These are phyloP conservation scores for Proteles cristata DNA, from an alignment of 2,113 vertebrate genomes.

Conservation along the genomic window DNA sequence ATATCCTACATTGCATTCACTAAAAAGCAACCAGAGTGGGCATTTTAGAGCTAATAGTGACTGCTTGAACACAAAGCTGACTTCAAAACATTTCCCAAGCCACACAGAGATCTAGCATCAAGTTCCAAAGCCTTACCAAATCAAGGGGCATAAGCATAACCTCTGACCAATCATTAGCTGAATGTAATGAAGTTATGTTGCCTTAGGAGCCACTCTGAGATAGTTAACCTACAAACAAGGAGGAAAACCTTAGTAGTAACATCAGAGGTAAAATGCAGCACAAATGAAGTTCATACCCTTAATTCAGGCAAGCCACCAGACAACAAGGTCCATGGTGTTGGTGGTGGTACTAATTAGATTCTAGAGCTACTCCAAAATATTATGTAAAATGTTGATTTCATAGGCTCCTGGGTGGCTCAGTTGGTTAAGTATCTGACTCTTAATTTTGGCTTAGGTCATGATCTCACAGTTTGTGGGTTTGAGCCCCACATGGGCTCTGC, in stretches of 20 bases:
- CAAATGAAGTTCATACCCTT: constrained; percentile 27
- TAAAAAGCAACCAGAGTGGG: constrained; percentile 20
- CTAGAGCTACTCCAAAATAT: not conserved
- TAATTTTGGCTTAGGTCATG: too few species aligned
- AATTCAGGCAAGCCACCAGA: not conserved
- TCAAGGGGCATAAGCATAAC: not conserved
- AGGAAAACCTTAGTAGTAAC: constrained; percentile 5
- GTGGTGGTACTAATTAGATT: not conserved
- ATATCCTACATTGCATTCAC: not conserved
- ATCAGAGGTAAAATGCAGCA: not conserved
- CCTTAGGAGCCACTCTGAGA: not conserved
- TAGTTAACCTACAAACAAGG: not conserved
- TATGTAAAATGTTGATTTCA: not conserved
- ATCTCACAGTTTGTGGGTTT: too few species aligned
- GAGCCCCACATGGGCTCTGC: too few species aligned
- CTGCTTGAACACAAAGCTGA: not conserved
- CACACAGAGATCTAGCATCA: not conserved
- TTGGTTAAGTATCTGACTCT: too few species aligned
- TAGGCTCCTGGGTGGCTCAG: too few species aligned
- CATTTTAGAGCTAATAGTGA: constrained; percentile 19
- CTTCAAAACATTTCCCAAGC: constrained; percentile 19
- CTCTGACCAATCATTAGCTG: constrained; percentile 16
- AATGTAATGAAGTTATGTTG: not conserved
- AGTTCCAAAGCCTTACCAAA: not conserved
- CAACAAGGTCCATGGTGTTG: not conserved